Evolutionary conservation across 92 coral and sea anemone species (phyloP).

Genomic region (Scolanthus callimorphus): DNA sequence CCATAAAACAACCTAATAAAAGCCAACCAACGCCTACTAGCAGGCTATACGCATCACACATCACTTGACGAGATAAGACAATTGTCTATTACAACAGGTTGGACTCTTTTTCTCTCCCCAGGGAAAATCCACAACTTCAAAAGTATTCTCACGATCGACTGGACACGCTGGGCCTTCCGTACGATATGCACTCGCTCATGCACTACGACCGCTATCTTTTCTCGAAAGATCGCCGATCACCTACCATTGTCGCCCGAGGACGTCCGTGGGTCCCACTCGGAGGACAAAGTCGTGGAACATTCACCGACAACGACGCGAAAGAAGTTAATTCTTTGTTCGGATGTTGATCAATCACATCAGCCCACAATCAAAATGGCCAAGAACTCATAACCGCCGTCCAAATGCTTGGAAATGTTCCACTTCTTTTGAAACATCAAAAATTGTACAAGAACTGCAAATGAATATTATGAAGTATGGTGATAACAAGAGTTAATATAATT

Average conservation of each 20-base stretch:
- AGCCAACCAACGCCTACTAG: too few relatives aligned
- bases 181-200: slow-evolving; percentile 71
- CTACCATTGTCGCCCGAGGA: slow-evolving; percentile 73
- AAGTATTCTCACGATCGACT: slow-evolving; percentile 66
- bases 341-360: slow-evolving; percentile 27
- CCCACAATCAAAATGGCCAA: too few relatives aligned
- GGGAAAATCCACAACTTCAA: slow-evolving; percentile 45
- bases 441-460: too few relatives aligned
- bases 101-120: too few relatives aligned
- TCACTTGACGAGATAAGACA: too few relatives aligned
- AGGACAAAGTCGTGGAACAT: slow-evolving; percentile 70
- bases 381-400: too few relatives aligned
- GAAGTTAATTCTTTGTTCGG: slow-evolving; percentile 56
- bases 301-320: slow-evolving; percentile 43
- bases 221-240: slow-evolving; percentile 31
- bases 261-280: slow-evolving; percentile 64
- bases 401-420: too few relatives aligned
- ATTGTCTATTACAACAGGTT: not conserved
- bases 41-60: too few relatives aligned
- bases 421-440: too few relatives aligned
- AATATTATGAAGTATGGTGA: too few relatives aligned
- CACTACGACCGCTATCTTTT: slow-evolving; percentile 69
- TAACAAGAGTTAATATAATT: too few relatives aligned
- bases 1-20: too few relatives aligned
- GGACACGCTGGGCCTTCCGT: slow-evolving; percentile 47